Evolutionary conservation across 2,797 vertebrate genomes (phyloP).

Genomic region (Megalops cyprinoides): DNA sequence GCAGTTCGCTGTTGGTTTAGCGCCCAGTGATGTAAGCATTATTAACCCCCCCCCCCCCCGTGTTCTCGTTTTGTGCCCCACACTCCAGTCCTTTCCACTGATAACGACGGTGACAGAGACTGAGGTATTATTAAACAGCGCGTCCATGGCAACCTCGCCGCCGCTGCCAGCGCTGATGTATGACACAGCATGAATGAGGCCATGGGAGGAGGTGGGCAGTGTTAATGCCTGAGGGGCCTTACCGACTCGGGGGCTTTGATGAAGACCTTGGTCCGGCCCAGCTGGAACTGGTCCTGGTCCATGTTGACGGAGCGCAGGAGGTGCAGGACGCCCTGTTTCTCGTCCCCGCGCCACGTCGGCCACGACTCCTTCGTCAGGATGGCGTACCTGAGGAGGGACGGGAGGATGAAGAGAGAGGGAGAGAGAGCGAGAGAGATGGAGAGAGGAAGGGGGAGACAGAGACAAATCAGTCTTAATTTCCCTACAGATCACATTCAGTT

Average conservation of each 20-base stretch:
- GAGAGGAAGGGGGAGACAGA: not conserved
- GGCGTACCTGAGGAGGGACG: slow-evolving; percentile 80
- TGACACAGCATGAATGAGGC: no score
- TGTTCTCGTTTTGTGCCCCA: not conserved
- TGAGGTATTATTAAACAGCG: not conserved
- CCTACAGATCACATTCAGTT: no score
- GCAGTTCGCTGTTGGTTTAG: not conserved
- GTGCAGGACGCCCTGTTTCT: slow-evolving; percentile 93
- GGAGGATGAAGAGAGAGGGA: not conserved
- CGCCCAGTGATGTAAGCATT: not conserved
- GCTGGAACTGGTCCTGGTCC: slow-evolving; percentile 95
- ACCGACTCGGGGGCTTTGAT: slow-evolving; percentile 97
- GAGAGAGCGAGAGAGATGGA: not conserved
- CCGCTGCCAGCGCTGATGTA: no score
- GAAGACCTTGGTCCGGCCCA: slow-evolving; percentile 91
- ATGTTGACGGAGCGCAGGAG: slow-evolving; percentile 91
- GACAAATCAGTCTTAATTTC: no score
- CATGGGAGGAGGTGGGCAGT: no score
- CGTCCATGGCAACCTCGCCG: not conserved
- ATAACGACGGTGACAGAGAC: not conserved
- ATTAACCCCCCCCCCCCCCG: slow-evolving; percentile 52
- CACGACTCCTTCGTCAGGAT: slow-evolving; percentile 96
- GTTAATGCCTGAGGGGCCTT: slow-evolving; percentile 53
- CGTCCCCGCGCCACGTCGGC: slow-evolving; percentile 93
- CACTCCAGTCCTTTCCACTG: not conserved